These are phyloP conservation scores for Coptodon bakossiorum DNA, from an alignment of 2,113 vertebrate species.

Conservation along the genomic window DNA sequence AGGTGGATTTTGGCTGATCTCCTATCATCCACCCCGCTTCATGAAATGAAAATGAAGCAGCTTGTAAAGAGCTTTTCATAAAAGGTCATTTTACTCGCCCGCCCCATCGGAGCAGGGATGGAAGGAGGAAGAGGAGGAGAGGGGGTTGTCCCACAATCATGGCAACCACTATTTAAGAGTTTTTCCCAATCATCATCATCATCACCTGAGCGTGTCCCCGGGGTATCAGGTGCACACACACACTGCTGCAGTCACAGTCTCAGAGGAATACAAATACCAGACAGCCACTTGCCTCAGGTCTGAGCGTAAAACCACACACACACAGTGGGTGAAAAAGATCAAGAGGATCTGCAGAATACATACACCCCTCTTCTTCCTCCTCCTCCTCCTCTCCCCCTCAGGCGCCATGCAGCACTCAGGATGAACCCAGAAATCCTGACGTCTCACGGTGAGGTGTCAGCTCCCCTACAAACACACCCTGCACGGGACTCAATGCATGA, in stretches of 20 bases:
- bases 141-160: constrained; percentile 13
- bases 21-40: background rate
- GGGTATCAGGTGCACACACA: constrained; percentile 16
- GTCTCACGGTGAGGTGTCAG: constrained; percentile 54
- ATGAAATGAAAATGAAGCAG: background rate
- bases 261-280: constrained; percentile 54
- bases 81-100: constrained; percentile 42
- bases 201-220: background rate
- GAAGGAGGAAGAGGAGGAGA: constrained; percentile 13
- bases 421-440: constrained; percentile 67
- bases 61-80: background rate
- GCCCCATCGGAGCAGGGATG: background rate
- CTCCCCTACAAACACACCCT: constrained; percentile 6
- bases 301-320: background rate
- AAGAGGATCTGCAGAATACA: constrained; percentile 19
- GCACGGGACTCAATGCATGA: background rate
- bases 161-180: constrained; percentile 26
- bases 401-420: constrained; percentile 65
- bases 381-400: constrained; percentile 9
- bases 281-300: constrained; percentile 1
- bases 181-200: background rate
- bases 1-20: background rate
- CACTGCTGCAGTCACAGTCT: constrained; percentile 47
- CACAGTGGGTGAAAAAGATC: background rate
- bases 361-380: background rate